Evolutionary conservation across 2,113 vertebrate genomes (phyloP).

Genomic region (Chelonoidis abingdonii): DNA sequence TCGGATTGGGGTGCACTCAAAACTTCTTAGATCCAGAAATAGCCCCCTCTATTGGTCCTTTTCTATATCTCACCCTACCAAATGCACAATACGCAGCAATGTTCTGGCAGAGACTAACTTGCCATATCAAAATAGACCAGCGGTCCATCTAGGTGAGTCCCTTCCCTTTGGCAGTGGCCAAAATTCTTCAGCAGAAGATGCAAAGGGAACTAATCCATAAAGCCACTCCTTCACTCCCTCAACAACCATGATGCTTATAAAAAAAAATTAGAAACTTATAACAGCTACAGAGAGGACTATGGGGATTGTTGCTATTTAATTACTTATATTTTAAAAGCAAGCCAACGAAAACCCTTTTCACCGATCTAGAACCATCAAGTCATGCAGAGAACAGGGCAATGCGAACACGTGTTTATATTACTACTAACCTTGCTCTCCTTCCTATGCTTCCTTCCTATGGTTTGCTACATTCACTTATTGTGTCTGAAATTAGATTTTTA

Average conservation of each 20-base stretch:
- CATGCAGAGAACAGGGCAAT: background rate
- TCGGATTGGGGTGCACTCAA: fast-evolving
- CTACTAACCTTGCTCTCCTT: background rate
- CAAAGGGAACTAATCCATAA: background rate
- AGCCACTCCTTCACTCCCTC: background rate
- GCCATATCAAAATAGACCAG: fast-evolving
- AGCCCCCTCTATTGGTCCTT: background rate
- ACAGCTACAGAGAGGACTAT: background rate
- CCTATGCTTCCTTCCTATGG: background rate
- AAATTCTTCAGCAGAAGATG: background rate
- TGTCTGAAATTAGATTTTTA: background rate
- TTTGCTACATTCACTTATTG: fast-evolving
- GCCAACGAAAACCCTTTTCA: background rate
- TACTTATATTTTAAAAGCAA: background rate
- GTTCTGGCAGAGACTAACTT: fast-evolving
- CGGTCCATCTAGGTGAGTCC: background rate
- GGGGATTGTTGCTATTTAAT: background rate
- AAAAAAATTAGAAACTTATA: background rate
- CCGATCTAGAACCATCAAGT: background rate
- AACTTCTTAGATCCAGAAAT: background rate
- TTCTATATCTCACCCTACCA: background rate
- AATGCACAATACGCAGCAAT: fast-evolving
- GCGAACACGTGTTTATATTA: no score
- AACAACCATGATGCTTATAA: background rate
- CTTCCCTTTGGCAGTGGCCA: fast-evolving